These are phyloP conservation scores for Xenopus borealis DNA, from an alignment of 2,113 vertebrate species.

Conservation along the genomic window DNA sequence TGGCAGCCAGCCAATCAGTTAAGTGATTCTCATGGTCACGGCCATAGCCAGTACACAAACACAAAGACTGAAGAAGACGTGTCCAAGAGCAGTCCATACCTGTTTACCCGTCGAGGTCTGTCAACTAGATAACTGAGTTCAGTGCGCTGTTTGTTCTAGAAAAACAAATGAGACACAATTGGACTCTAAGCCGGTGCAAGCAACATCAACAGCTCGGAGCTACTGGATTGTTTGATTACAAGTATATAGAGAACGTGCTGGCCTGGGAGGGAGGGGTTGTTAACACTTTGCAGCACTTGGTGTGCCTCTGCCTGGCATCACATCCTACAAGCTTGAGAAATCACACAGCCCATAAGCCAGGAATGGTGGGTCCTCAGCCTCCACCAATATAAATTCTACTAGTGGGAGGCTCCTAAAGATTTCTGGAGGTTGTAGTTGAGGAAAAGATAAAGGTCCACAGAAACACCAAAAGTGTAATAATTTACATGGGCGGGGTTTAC, in stretches of 20 bases:
- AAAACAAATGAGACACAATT: slow-evolving; percentile 60
- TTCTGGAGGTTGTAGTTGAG: no score
- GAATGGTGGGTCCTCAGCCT: no score
- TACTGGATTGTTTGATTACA: slow-evolving; percentile 18
- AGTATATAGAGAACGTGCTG: slow-evolving; percentile 1
- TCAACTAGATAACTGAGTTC: slow-evolving; percentile 98
- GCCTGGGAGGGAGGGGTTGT: background rate
- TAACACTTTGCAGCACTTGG: background rate
- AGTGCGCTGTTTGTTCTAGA: slow-evolving; percentile 91
- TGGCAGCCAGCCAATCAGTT: no score
- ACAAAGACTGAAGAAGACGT: background rate
- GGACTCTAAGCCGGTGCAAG: slow-evolving; percentile 47
- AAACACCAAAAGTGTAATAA: background rate
- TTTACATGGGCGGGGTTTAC: background rate
- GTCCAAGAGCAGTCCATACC: slow-evolving; percentile 66
- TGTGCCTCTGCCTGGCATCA: background rate
- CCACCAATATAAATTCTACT: no score
- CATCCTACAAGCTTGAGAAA: slow-evolving; percentile 3
- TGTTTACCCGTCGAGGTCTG: slow-evolving; percentile 95
- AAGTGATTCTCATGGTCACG: no score
- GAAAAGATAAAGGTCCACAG: no score
- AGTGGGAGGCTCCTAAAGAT: no score
- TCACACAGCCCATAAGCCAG: no score
- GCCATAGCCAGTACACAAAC: background rate
- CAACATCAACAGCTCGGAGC: slow-evolving; percentile 35